Percentiles rank a stretch among this genome's conserved stretches.
phyloP scores from a whole-genome alignment of 1,140 invertebrate species.

The Solenopsis fugax region DNA sequence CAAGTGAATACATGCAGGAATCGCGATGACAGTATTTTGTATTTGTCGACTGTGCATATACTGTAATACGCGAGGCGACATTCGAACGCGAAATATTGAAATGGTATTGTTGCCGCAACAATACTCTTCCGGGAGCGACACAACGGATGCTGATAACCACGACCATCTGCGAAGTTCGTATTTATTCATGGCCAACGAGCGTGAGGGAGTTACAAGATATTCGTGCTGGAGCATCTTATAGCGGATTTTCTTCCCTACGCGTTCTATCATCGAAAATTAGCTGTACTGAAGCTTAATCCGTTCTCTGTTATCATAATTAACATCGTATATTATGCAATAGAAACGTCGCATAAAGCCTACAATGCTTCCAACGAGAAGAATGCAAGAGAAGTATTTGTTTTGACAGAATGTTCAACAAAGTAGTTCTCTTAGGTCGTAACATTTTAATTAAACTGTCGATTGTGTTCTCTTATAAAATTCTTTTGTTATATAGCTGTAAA shows the following conservation, averaged over 20 bases:
- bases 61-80: constrained; percentile 23
- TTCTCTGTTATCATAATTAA: constrained; percentile 38
- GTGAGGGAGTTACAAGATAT: constrained; percentile 25
- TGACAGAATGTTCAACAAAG: background rate
- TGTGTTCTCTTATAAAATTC: background rate
- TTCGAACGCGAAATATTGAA: constrained; percentile 59
- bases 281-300: constrained; percentile 7
- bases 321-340: background rate
- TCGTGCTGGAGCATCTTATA: constrained; percentile 12
- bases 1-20: background rate
- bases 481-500: background rate
- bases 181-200: constrained; percentile 47
- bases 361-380: background rate
- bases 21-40: background rate
- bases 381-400: background rate
- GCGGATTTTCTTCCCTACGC: constrained; percentile 6
- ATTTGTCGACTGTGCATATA: constrained; percentile 11
- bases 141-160: constrained; percentile 60
- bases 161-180: constrained; percentile 34
- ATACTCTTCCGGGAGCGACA: constrained; percentile 46
- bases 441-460: background rate
- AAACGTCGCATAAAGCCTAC: background rate
- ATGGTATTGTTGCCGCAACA: constrained; percentile 66
- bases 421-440: background rate
- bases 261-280: constrained; percentile 19